Evolutionary conservation across 2,113 vertebrate species (phyloP).

Genomic region (Festucalex cinctus): DNA sequence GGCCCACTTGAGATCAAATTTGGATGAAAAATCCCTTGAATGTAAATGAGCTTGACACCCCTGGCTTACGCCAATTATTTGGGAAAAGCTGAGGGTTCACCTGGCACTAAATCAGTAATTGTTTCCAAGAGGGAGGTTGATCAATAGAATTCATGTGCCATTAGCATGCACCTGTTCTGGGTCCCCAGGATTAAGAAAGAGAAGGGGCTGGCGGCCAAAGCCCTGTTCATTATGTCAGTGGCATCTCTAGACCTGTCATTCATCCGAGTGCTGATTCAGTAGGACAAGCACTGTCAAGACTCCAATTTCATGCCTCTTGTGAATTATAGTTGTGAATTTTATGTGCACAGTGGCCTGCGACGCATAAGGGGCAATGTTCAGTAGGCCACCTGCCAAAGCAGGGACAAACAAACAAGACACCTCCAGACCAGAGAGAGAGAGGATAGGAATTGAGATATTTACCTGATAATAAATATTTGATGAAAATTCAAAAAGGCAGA

Average conservation of each 20-base stretch:
- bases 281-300: slow-evolving; percentile 55
- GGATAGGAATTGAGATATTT: slow-evolving; percentile 39
- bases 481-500: slow-evolving; percentile 36
- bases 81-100: slow-evolving; percentile 34
- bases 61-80: slow-evolving; percentile 20
- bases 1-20: too few species aligned
- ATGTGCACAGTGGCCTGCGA: slow-evolving; percentile 45
- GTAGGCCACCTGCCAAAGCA: slow-evolving; percentile 28
- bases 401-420: slow-evolving; percentile 31
- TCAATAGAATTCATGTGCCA: slow-evolving; percentile 58
- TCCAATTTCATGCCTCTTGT: slow-evolving; percentile 58
- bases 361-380: slow-evolving; percentile 39
- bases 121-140: slow-evolving; percentile 43
- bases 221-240: slow-evolving; percentile 65
- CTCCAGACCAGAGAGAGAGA: slow-evolving; percentile 21
- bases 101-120: slow-evolving; percentile 61
- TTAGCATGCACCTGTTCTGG: slow-evolving; percentile 39
- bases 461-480: slow-evolving; percentile 64
- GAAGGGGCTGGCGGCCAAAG: slow-evolving; percentile 52
- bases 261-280: slow-evolving; percentile 63
- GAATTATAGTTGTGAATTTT: slow-evolving; percentile 58
- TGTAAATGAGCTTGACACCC: too few species aligned
- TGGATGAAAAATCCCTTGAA: too few species aligned
- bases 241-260: slow-evolving; percentile 60
- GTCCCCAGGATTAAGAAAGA: slow-evolving; percentile 39